Percentiles rank a stretch among this genome's conserved stretches.
These are phyloP conservation scores for Ochotona curzoniae DNA, from an alignment of 2,113 vertebrate species.

Conservation along the genomic window DNA sequence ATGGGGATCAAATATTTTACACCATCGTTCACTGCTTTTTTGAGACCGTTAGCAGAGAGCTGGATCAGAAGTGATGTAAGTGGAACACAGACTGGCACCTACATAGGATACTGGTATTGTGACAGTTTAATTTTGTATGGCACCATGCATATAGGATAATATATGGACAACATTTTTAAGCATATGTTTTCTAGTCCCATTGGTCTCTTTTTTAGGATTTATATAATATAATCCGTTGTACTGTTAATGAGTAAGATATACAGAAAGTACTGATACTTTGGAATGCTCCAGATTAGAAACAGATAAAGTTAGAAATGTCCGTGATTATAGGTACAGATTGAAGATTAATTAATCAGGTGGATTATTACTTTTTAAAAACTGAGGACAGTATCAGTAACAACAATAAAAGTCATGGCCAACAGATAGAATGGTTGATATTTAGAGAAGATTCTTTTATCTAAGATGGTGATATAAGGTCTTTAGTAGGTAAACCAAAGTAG, in stretches of 20 bases:
- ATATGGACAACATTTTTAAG: neutral
- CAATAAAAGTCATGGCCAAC: neutral
- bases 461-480: neutral
- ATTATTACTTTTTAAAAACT: neutral
- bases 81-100: too few relatives aligned
- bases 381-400: neutral
- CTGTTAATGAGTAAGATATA: conserved; percentile 41
- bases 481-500: conserved; percentile 15
- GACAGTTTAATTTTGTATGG: too few relatives aligned
- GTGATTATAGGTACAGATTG: conserved; percentile 1
- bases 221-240: neutral
- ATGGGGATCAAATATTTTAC: too few relatives aligned
- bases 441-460: neutral
- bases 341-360: neutral
- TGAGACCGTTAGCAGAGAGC: too few relatives aligned
- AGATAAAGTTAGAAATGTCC: neutral
- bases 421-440: neutral
- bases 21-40: too few relatives aligned
- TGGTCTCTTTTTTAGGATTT: neutral
- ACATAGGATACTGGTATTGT: too few relatives aligned
- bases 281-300: neutral
- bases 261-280: neutral
- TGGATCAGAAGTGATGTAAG: too few relatives aligned
- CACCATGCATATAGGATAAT: neutral
- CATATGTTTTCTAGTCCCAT: neutral